Base-by-base conservation (phyloP, 2,797 vertebrate genomes). In the Sardinella longiceps region DNA sequence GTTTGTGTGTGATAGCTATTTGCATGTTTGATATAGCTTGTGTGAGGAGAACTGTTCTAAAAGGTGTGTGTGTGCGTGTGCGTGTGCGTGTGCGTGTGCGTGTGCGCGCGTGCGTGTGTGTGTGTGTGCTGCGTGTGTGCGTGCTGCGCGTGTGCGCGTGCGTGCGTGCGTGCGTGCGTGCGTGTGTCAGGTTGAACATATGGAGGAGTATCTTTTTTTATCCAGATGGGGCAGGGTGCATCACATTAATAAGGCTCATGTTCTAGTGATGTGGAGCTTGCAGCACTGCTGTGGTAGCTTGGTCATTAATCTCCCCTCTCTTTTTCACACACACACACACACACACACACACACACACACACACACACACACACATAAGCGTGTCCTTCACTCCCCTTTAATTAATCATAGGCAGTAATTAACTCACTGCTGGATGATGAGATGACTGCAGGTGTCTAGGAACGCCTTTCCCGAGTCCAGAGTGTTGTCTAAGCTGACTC, bases 391-490 rank as follows among this genome's bases (percentile, higher is more conserved):
- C 60, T 66, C 60, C 25, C 28, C 25, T 66, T 66, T 66, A 66
- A 66, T 66, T 66, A 66, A 66, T 66, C 60, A 66, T 33, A 14
- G 60, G n/a, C 60, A 66, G 60, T 66, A 66, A 66, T 66, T 66
- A 66, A 28, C 60, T 66, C 60, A 66, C 25, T 28, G 30, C 60
- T 28, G 12, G 60, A 66, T 66, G 60, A 66, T 30, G 25, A 33
- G 60, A 33, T 30, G 25, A 30, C 28, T 66, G 60, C 60, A 66
- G 60, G 60, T 66, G 60, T 66, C 60, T 66, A 66, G 60, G 30
- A 66, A 66, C 60, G n/a, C 60, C 30, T 25, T 30, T 28, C 14
- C 25, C 14, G 2, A 33, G 51, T 53, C 5, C 18, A 53, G 28
- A 15, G 11, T 30, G 25, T 66, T 66, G 5, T 28, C 60, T 66